Conservation (phyloP, 2,888 invertebrate genomes). For the Panopea generosa region DNA sequence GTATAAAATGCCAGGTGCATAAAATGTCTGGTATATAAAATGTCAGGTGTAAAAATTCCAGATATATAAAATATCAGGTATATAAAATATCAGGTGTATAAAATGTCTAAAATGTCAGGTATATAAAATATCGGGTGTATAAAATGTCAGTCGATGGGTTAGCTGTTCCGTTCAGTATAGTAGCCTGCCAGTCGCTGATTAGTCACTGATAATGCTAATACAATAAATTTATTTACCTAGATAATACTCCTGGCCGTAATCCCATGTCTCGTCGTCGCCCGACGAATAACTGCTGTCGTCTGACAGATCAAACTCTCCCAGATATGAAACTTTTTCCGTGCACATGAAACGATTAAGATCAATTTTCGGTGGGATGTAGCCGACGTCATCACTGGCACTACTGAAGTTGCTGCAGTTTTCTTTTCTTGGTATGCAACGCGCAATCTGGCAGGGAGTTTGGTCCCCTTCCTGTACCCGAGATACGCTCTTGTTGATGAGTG, state of each 20-base stretch:
- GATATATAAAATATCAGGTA: no score
- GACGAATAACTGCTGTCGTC: conserved; percentile 31
- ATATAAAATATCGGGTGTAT: no score
- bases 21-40: no score
- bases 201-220: no score
- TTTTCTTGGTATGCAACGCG: conserved; percentile 19
- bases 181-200: no score
- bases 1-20: no score
- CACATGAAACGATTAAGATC: conserved; percentile 57
- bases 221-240: conserved; percentile 40
- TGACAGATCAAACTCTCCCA: conserved; percentile 53
- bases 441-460: background rate
- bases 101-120: no score
- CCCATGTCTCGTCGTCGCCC: conserved; percentile 10
- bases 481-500: background rate
- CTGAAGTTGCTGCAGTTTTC: conserved; percentile 45
- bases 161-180: no score
- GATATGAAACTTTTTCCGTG: conserved; percentile 56
- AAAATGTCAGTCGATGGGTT: no score
- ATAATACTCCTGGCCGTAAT: conserved; percentile 47
- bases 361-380: conserved; percentile 4
- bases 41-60: no score
- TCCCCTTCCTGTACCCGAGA: background rate
- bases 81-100: no score
- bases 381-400: conserved; percentile 49